phyloP scores from a whole-genome alignment of 2,797 vertebrate genomes.

The Momotus momota region DNA sequence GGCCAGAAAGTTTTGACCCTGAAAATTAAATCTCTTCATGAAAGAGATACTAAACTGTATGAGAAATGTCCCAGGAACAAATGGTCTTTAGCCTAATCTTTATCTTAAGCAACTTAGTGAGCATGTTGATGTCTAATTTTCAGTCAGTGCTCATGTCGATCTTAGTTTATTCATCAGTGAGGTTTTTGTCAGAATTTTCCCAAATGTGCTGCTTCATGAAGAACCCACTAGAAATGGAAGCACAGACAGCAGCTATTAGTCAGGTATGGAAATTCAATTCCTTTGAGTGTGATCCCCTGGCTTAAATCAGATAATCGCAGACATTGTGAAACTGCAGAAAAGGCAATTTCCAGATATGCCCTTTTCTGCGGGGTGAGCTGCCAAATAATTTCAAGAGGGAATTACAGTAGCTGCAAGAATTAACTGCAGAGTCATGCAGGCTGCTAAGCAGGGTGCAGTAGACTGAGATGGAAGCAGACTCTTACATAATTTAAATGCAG shows the following conservation, averaged over 20 bases:
- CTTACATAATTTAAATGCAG: slow-evolving; percentile 61
- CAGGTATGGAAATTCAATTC: slow-evolving; percentile 41
- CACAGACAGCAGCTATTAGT: background rate
- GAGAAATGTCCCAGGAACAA: background rate
- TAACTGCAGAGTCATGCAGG: slow-evolving; percentile 65
- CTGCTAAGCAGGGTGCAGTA: background rate
- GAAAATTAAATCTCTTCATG: background rate
- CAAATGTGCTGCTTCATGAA: background rate
- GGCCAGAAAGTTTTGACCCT: background rate
- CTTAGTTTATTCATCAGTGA: background rate
- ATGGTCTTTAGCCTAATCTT: background rate
- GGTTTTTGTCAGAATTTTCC: background rate
- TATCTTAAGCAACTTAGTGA: background rate
- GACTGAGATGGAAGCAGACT: slow-evolving; percentile 33
- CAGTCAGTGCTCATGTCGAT: accelerated
- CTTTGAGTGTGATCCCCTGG: background rate
- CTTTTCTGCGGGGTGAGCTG: slow-evolving; percentile 29
- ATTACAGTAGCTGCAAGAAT: slow-evolving; percentile 59
- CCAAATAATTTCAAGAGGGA: slow-evolving; percentile 47
- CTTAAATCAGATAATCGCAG: slow-evolving; percentile 22
- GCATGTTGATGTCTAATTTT: background rate
- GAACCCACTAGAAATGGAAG: background rate
- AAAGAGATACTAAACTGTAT: background rate
- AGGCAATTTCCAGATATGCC: slow-evolving; percentile 29
- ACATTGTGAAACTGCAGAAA: slow-evolving; percentile 26